Conservation (phyloP, 2,113 vertebrate species). For the Nasalis larvatus region DNA sequence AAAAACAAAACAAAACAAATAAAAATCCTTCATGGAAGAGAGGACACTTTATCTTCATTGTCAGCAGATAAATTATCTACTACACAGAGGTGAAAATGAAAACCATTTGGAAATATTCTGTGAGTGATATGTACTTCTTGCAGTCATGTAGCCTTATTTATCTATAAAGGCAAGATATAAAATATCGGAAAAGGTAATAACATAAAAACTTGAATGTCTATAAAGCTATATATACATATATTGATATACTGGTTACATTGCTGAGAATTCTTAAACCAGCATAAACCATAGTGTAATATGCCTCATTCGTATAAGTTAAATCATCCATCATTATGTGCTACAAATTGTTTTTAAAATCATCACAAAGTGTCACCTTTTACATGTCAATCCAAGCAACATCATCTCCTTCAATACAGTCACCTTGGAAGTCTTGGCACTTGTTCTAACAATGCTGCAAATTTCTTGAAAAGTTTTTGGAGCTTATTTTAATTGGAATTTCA, state of each 20-base stretch:
- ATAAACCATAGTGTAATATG: not conserved
- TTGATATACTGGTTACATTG: not conserved
- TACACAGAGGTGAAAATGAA: not conserved
- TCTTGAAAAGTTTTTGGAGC: conserved; percentile 38
- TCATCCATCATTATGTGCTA: not conserved
- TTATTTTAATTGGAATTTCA: conserved; percentile 39
- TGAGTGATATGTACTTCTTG: not conserved
- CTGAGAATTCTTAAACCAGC: not conserved
- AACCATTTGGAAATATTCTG: not conserved
- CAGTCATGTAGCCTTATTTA: not conserved
- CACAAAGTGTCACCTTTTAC: not conserved
- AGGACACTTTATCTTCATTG: not conserved
- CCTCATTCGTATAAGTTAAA: not conserved
- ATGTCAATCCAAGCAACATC: not conserved
- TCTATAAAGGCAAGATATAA: not conserved
- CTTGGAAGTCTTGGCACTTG: not conserved
- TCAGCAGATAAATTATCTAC: not conserved
- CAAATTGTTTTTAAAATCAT: not conserved
- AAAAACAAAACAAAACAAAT: not conserved
- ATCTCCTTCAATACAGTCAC: not conserved
- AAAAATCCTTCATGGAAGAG: not conserved
- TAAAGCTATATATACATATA: not conserved
- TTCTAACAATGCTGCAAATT: not conserved
- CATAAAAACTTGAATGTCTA: not conserved
- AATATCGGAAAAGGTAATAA: not conserved